Base-by-base conservation (phyloP, 2,888 invertebrate genomes). In the Drosophila subsilvestris region DNA sequence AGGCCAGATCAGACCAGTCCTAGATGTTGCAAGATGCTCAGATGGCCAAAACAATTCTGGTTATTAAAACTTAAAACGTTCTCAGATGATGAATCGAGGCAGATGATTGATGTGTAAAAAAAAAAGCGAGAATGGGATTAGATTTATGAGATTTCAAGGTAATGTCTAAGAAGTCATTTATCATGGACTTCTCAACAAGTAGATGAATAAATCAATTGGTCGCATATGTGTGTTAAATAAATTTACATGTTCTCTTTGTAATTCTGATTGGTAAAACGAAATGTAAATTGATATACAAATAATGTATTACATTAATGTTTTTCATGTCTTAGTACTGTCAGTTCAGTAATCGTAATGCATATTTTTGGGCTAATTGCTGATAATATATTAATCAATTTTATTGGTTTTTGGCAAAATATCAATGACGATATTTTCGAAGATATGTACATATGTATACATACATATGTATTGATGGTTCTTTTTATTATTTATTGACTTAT, bases 11-110 rank as follows among this genome's bases (percentile, higher is more conserved):
- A 47, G 57, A 54, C 37, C 20, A 29, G 18, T 49, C 18, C 22
- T 27, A 54, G 6, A 25, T 55, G 44, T 47, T 37, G 17, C 32
- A 20, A 48, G 29, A 43, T 53, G 55, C 29, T 48, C 32, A 56
- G 37, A 25, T 51, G 55, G 61, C 59, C 68, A 22, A 51, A 70
- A 66, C 73, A 76, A 78, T 80, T 75, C 68, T 55, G 56, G 54
- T 74, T 75, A 82, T 82, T 75, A 85, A 77, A 79, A 68, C 73
- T 67, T 70, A 51, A 58, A 81, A 66, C 69, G 56, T 63, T 69
- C 37, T 20, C 3, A 53, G 51, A 65, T 75, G 79, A 84, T 85
- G 56, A 74, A 85, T 81, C 63, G 63, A 57, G 49, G 17, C 12
- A 10, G n/a, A 59, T 74, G 78, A 81, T 79, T 70, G 79, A 81